Evolutionary conservation across 2,797 vertebrate species (phyloP).

Genomic region (Phrynocephalus guinanensis): DNA sequence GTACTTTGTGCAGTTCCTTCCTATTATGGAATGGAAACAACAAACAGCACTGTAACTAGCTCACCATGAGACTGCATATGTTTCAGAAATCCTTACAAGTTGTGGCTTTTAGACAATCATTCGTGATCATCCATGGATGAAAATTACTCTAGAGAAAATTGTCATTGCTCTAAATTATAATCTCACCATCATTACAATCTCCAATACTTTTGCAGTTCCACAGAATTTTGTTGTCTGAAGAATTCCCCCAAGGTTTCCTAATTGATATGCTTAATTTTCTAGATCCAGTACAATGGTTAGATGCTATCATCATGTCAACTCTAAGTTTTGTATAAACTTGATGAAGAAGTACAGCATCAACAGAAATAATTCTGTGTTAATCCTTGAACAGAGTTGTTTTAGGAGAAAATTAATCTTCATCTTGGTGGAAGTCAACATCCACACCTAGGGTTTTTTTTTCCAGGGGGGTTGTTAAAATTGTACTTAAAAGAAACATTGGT

Average conservation of each 20-base stretch:
- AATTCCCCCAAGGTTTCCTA: background rate
- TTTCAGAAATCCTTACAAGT: slow-evolving; percentile 5
- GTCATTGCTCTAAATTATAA: background rate
- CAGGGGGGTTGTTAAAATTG: no score
- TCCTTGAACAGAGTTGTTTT: background rate
- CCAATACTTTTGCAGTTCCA: background rate
- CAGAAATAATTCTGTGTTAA: background rate
- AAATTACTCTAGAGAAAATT: background rate
- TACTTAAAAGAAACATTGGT: no score
- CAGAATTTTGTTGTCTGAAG: background rate
- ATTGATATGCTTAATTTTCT: background rate
- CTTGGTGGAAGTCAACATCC: no score
- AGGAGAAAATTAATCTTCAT: background rate
- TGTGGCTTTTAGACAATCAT: background rate
- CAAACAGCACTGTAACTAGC: background rate
- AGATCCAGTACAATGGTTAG: background rate
- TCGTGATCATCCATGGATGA: background rate
- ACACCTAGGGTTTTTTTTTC: no score
- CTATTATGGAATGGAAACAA: background rate
- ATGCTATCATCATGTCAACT: no score
- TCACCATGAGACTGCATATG: background rate
- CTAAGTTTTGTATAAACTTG: background rate
- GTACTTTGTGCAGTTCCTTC: background rate
- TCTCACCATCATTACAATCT: background rate
- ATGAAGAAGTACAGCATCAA: background rate